Evolutionary conservation across 2,113 vertebrate species (phyloP), one percentile per base, ranked within the genome.

Genomic region (Cisticola juncidis): DNA sequence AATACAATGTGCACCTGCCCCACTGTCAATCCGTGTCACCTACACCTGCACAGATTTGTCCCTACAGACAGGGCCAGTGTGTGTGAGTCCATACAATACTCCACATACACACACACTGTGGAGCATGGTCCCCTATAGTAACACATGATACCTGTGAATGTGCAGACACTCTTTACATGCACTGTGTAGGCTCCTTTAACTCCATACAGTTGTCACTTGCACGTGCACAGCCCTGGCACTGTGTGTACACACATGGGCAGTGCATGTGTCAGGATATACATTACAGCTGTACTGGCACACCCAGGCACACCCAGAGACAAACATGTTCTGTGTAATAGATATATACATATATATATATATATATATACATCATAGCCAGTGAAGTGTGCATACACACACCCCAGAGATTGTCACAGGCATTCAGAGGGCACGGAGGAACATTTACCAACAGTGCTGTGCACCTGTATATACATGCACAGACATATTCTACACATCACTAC

Each of bases 271-370:
- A 4, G 44, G 53, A 38, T 33, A 23, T 9, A 23, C 38, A 38
- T 25, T 14, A 25, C 1, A 31, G 9, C 53, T 18, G 3, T 3
- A 16, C 25, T 7, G 38, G 36, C 72, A 77, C 72, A 45, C n/a
- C 31, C 70, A 42, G 48, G 36, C 72, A 77, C 72, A 54, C n/a
- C 31, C 60, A 42, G 48, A 47, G 19, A 21, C 31, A 25, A 3
- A 5, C 23, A 25, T 4, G 3, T 10, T 24, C 0, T 8, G 5
- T 33, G 26, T 6, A 4, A 19, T 0, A 31, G 6, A 1, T 12
- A 28, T 1, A 57, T n/a, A n/a, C 9, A 19, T 24, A 35, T 38
- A 57, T n/a, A n/a, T 20, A 57, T n/a, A n/a, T 20, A 19, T 24
- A 35, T 38, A 57, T n/a, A n/a, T 20, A 19, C 16, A 35, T 35